A percentile compares a stretch with the other conserved stretches of the same genome.
These are phyloP conservation scores for Leptinotarsa haldemani DNA, from an alignment of 2,888 invertebrate species.

Conservation along the genomic window DNA sequence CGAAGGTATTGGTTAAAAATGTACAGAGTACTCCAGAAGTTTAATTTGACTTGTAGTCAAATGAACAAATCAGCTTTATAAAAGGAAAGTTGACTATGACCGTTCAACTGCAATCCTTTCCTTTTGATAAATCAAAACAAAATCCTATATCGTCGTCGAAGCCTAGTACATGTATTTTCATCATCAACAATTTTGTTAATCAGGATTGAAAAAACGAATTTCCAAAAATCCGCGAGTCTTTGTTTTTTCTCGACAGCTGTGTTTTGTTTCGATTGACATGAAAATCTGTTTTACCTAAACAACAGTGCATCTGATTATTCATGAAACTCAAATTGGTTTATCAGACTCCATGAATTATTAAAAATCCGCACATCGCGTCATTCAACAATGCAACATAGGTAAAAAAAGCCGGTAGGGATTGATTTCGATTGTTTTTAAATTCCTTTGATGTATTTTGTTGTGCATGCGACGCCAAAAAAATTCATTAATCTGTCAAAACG, in stretches of 20 bases:
- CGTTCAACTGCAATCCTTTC: too few relatives aligned
- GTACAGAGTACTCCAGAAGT: too few relatives aligned
- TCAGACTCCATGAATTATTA: background rate
- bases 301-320: background rate
- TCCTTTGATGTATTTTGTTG: background rate
- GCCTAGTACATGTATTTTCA: too few relatives aligned
- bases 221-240: too few relatives aligned
- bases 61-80: too few relatives aligned
- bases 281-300: background rate
- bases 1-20: too few relatives aligned
- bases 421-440: background rate
- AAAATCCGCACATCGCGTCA: background rate
- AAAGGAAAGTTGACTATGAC: too few relatives aligned
- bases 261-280: background rate
- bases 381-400: background rate
- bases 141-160: too few relatives aligned
- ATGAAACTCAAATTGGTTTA: background rate
- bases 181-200: too few relatives aligned
- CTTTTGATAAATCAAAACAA: too few relatives aligned
- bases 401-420: constrained; percentile 1
- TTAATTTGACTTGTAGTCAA: too few relatives aligned
- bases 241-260: background rate
- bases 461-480: background rate
- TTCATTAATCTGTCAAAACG: constrained; percentile 5
- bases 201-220: too few relatives aligned